These are phyloP conservation scores for Allobates femoralis DNA, from an alignment of 2,797 vertebrate species.

Conservation along the genomic window DNA sequence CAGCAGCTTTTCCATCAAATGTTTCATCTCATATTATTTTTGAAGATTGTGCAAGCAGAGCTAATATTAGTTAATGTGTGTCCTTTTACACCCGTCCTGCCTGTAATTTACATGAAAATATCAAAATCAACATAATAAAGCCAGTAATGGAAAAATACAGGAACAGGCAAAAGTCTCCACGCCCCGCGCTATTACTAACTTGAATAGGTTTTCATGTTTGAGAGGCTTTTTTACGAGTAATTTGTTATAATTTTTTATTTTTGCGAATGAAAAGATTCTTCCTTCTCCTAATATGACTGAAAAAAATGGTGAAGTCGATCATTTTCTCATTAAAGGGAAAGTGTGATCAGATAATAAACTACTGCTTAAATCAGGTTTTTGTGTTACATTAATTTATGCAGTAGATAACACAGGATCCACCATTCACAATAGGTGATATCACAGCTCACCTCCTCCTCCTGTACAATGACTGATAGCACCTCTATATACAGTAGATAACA, in stretches of 20 bases:
- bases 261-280: background rate
- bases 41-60: conserved; percentile 14
- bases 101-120: conserved; percentile 5
- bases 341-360: too few relatives aligned
- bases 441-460: too few relatives aligned
- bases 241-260: background rate
- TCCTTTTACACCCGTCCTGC: conserved; percentile 38
- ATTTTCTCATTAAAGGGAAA: conserved; percentile 66
- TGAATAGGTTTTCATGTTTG: conserved; percentile 16
- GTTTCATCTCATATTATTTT: conserved; percentile 26
- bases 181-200: conserved; percentile 13
- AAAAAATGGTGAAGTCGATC: conserved; percentile 31
- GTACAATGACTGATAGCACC: too few relatives aligned
- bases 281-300: background rate
- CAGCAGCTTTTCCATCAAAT: background rate
- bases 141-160: background rate
- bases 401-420: too few relatives aligned
- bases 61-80: conserved; percentile 45
- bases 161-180: conserved; percentile 20
- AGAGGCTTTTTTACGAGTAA: conserved; percentile 18
- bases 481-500: too few relatives aligned
- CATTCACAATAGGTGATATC: too few relatives aligned
- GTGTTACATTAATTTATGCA: too few relatives aligned
- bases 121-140: conserved; percentile 35
- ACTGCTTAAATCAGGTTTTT: too few relatives aligned